phyloP scores from a whole-genome alignment of 2,888 invertebrate genomes.

The Pomacea canaliculata region DNA sequence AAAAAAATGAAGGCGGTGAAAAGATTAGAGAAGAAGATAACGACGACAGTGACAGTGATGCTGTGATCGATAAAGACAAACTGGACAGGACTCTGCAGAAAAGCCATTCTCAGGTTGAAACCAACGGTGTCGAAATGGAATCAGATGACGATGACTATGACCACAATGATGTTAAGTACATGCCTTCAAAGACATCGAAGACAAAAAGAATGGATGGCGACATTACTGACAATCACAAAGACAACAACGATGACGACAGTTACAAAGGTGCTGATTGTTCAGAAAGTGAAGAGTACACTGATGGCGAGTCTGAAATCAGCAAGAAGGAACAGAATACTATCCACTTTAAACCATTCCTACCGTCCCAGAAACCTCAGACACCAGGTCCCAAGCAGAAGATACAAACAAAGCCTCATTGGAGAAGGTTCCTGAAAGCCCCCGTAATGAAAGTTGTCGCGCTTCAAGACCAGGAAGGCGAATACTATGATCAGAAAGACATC shows the following conservation, averaged over 20 bases:
- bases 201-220: neutral
- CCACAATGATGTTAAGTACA: neutral
- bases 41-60: neutral
- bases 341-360: no score
- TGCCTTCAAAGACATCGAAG: neutral
- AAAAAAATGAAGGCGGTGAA: neutral
- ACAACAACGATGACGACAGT: neutral
- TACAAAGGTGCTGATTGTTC: neutral
- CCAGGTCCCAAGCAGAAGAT: no score
- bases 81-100: neutral
- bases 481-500: neutral
- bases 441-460: neutral
- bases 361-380: no score
- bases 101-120: neutral
- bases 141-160: neutral
- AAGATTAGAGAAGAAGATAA: neutral
- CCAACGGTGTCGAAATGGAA: neutral
- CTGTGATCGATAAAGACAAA: neutral
- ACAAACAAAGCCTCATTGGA: no score
- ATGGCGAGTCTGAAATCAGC: no score
- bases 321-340: no score
- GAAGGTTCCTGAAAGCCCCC: neutral
- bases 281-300: no score
- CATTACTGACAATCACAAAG: neutral
- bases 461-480: neutral